Evolutionary conservation across 2,888 invertebrate genomes (phyloP).

Genomic region (Yponomeuta plumbellus): DNA sequence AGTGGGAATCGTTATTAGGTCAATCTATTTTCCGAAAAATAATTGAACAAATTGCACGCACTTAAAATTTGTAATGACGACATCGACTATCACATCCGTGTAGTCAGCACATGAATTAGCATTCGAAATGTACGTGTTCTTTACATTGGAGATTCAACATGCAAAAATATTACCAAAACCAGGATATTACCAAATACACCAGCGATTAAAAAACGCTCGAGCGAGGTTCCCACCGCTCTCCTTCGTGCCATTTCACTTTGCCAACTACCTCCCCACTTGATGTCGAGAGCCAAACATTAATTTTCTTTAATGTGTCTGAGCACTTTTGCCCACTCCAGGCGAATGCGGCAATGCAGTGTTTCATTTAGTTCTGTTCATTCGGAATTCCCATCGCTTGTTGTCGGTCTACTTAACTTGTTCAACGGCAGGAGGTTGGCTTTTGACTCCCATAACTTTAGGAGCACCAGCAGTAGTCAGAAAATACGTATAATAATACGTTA

Average conservation of each 20-base stretch:
- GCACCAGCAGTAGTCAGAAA: background rate
- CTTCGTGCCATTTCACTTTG: constrained; percentile 70
- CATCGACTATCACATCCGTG: too few species aligned
- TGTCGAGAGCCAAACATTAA: constrained; percentile 73
- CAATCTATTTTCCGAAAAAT: too few species aligned
- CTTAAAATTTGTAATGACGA: too few species aligned
- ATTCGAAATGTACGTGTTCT: too few species aligned
- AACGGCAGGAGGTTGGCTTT: background rate
- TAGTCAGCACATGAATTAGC: too few species aligned
- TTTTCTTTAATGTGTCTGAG: constrained; percentile 76
- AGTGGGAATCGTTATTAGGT: too few species aligned
- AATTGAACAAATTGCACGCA: too few species aligned
- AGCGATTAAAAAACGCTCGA: constrained; percentile 51
- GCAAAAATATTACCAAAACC: constrained; percentile 35
- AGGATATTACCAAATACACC: background rate
- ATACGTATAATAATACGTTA: too few species aligned
- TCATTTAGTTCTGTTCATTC: constrained; percentile 61
- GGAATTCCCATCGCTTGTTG: constrained; percentile 43
- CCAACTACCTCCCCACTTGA: constrained; percentile 68
- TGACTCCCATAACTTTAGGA: background rate
- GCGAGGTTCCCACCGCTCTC: constrained; percentile 51
- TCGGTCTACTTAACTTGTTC: background rate
- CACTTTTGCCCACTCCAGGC: constrained; percentile 64
- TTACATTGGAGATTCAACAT: constrained; percentile 26
- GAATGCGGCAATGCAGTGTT: constrained; percentile 70